Evolutionary conservation across 2,113 vertebrate genomes (phyloP).

Genomic region (Emydura subglobosa): DNA sequence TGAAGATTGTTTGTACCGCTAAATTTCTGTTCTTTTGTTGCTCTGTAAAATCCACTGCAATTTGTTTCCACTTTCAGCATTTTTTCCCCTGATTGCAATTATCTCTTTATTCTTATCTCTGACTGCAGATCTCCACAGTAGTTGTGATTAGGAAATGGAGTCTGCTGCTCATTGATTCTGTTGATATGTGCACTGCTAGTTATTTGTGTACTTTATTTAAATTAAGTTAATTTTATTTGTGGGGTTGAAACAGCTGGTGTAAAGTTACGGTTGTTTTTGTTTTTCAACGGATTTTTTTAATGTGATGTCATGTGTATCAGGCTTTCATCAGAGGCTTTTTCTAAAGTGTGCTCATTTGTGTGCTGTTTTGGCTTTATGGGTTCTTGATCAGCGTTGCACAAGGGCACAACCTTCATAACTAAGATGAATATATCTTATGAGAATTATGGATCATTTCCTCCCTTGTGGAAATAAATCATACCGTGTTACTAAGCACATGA

Average conservation of each 20-base stretch:
- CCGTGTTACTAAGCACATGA: neutral
- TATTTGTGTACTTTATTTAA: slow-evolving; percentile 58
- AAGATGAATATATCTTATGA: slow-evolving; percentile 2
- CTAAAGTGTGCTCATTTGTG: neutral
- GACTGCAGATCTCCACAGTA: slow-evolving; percentile 30
- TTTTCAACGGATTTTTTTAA: neutral
- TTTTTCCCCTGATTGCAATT: slow-evolving; percentile 59
- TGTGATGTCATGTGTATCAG: neutral
- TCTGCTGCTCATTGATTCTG: slow-evolving; percentile 38
- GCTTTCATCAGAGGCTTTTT: slow-evolving; percentile 8
- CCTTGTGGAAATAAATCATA: neutral
- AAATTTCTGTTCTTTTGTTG: neutral
- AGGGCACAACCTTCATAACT: slow-evolving; percentile 3
- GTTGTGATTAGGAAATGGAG: slow-evolving; percentile 16
- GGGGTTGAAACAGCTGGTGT: slow-evolving; percentile 25
- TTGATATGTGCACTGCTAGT: slow-evolving; percentile 35
- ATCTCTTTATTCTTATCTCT: slow-evolving; percentile 51
- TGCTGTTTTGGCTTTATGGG: neutral
- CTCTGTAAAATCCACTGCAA: slow-evolving; percentile 47
- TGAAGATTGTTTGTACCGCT: neutral
- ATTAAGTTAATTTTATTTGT: slow-evolving; percentile 49
- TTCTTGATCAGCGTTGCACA: slow-evolving; percentile 12
- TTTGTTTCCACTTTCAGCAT: slow-evolving; percentile 36
- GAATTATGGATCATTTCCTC: slow-evolving; percentile 32
- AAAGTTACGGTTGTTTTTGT: neutral